A percentile compares a stretch with the other conserved stretches of the same genome.
Evolutionary conservation across 1,140 invertebrate species (phyloP).

Genomic region (Papilio xuthus): DNA sequence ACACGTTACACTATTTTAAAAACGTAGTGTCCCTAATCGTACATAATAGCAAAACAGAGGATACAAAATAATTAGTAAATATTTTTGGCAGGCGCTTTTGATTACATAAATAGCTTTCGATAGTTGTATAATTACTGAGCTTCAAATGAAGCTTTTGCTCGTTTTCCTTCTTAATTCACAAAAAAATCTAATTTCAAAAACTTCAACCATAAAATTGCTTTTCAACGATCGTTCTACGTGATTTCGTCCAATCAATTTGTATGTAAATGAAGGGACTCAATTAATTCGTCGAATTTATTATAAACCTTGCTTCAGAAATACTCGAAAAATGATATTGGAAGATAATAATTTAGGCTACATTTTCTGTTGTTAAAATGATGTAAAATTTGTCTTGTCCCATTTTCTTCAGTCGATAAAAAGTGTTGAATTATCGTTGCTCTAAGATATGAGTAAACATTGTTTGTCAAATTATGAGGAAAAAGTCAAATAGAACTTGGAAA

Average conservation of each 20-base stretch:
- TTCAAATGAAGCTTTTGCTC: neutral
- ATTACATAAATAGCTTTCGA: too few relatives aligned
- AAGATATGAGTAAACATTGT: too few relatives aligned
- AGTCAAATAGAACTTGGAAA: too few relatives aligned
- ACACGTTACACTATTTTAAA: too few relatives aligned
- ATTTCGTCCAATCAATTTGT: conserved; percentile 19
- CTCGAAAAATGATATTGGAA: neutral
- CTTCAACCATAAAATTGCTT: conserved; percentile 5
- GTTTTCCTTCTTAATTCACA: neutral
- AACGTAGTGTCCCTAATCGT: neutral
- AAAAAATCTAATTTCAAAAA: neutral
- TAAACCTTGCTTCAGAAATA: conserved; percentile 1
- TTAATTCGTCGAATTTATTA: conserved; percentile 7
- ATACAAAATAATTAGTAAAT: neutral
- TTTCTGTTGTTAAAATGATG: neutral
- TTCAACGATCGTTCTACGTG: conserved; percentile 9
- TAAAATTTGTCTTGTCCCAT: neutral
- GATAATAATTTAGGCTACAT: conserved; percentile 8
- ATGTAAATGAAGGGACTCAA: conserved; percentile 19
- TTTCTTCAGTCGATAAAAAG: neutral
- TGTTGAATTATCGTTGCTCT: neutral
- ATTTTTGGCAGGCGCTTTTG: neutral
- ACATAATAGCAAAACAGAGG: neutral
- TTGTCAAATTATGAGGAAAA: too few relatives aligned
- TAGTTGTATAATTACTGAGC: neutral